Evolutionary conservation across 2,113 vertebrate species (phyloP).

Genomic region (Pangasianodon hypophthalmus): DNA sequence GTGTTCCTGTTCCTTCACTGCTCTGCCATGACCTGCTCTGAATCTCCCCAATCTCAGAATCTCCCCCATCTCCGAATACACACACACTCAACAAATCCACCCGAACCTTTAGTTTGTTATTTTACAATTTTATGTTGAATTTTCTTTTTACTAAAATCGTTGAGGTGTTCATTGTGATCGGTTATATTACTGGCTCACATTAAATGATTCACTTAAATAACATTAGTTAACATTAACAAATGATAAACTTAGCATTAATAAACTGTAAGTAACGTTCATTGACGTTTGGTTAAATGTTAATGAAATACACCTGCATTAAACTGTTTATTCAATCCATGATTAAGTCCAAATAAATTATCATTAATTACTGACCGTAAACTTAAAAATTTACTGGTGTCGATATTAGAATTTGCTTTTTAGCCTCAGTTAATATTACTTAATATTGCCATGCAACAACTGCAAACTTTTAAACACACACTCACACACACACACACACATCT

Average conservation of each 20-base stretch:
- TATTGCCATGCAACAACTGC: too few species aligned
- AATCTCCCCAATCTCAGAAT: not conserved
- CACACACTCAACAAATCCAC: not conserved
- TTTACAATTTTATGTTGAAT: not conserved
- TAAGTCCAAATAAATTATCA: not conserved
- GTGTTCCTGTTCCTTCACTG: slow-evolving; percentile 26
- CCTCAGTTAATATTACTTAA: too few species aligned
- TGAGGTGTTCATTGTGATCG: not conserved
- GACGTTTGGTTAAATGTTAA: not conserved
- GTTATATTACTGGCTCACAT: not conserved
- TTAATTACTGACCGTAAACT: not conserved
- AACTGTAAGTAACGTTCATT: not conserved
- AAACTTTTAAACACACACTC: too few species aligned
- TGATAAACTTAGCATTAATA: not conserved
- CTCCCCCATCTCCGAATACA: not conserved
- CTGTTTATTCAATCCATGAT: not conserved
- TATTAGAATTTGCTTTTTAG: not conserved
- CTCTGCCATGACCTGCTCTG: not conserved
- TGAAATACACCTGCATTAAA: not conserved
- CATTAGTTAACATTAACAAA: not conserved
- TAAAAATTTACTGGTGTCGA: not conserved
- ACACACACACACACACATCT: too few species aligned
- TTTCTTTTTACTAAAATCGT: not conserved
- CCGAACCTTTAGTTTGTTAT: not conserved
- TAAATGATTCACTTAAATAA: not conserved